Percentiles rank a stretch among this genome's conserved stretches.
phyloP scores from a whole-genome alignment of 2,113 vertebrate genomes.

The Petroica traversi region DNA sequence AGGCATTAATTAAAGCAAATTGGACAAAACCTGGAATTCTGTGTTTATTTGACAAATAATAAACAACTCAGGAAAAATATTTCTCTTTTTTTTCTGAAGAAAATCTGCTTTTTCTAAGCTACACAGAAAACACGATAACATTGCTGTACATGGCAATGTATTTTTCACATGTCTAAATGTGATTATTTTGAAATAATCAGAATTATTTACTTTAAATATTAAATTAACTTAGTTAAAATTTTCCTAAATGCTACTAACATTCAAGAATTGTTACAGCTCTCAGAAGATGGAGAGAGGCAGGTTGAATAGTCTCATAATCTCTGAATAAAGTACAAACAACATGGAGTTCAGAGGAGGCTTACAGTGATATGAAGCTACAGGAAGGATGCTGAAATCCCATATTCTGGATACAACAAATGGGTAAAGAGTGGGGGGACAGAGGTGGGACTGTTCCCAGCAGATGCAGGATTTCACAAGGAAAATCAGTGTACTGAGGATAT shows the following conservation, averaged over 20 bases:
- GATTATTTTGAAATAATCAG: background rate
- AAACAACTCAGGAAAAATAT: background rate
- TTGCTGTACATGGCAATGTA: background rate
- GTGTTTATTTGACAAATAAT: conserved; percentile 47
- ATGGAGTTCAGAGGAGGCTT: background rate
- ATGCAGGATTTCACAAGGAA: background rate
- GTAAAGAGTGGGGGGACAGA: background rate
- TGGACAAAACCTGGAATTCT: background rate
- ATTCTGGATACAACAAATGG: background rate
- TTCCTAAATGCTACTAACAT: background rate
- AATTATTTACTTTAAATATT: background rate
- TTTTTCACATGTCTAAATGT: background rate
- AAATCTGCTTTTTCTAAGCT: background rate
- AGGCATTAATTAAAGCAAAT: conserved; percentile 17
- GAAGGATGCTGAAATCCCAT: background rate
- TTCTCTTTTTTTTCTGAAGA: background rate
- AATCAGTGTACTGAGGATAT: background rate
- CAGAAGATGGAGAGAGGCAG: background rate
- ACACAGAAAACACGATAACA: background rate
- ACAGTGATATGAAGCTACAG: background rate
- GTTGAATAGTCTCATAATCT: background rate
- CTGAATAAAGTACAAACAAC: background rate
- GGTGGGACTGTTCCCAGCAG: background rate
- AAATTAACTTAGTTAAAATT: background rate
- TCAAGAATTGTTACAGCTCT: background rate